Conservation (phyloP, 2,797 vertebrate species). For the Gadopsis bispinosus region DNA sequence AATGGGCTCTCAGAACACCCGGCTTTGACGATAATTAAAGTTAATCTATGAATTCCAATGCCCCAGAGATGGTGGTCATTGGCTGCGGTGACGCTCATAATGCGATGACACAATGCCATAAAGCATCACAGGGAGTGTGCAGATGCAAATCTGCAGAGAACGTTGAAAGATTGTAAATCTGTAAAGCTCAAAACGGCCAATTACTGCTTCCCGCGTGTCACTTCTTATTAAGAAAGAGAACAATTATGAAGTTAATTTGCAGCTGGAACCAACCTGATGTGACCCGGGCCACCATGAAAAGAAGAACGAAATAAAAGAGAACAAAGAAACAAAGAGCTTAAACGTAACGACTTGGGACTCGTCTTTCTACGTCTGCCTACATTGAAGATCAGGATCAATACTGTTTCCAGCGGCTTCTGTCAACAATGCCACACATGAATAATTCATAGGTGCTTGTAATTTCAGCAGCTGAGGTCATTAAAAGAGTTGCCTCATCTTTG, state of each 20-base stretch:
- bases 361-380: background rate
- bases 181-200: conserved; percentile 58
- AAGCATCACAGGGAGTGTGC: conserved; percentile 38
- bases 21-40: conserved; percentile 61
- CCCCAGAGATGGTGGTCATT: conserved; percentile 27
- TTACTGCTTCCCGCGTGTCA: conserved; percentile 51
- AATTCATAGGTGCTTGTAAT: conserved; percentile 1
- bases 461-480: background rate
- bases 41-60: conserved; percentile 61
- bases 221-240: conserved; percentile 30
- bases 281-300: conserved; percentile 4
- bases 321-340: background rate
- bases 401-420: background rate
- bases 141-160: conserved; percentile 46
- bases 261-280: background rate
- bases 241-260: conserved; percentile 17
- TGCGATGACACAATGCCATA: conserved; percentile 35
- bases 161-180: conserved; percentile 62
- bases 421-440: background rate
- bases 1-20: conserved; percentile 38
- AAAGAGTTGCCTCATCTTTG: background rate
- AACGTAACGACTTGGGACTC: background rate
- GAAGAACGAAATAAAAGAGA: background rate
- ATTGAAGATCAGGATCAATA: background rate
- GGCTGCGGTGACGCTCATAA: conserved; percentile 30